Conservation (phyloP, 2,113 vertebrate genomes). For the Genyomyrus donnyi region DNA sequence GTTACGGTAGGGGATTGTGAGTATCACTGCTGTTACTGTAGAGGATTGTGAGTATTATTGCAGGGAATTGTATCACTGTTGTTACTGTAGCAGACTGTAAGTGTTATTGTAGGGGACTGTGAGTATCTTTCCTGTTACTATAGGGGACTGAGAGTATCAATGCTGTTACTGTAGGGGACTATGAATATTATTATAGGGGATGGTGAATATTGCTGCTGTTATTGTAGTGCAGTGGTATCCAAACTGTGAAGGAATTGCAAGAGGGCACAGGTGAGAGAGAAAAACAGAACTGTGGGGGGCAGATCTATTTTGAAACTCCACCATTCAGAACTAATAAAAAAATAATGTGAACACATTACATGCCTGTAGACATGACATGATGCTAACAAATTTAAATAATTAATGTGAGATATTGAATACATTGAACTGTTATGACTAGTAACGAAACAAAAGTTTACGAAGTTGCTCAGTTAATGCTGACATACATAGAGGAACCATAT, state of each 20-base stretch:
- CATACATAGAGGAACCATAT: not conserved
- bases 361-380: not conserved
- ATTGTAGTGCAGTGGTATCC: not conserved
- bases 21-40: not conserved
- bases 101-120: not conserved
- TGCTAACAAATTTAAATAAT: not conserved
- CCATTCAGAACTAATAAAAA: not conserved
- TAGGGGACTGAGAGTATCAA: not conserved
- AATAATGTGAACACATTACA: not conserved
- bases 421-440: not conserved
- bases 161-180: not conserved
- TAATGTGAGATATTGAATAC: not conserved
- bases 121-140: not conserved
- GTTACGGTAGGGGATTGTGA: not conserved
- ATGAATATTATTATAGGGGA: not conserved
- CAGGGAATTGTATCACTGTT: not conserved
- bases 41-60: not conserved
- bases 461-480: not conserved
- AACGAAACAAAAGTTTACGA: not conserved
- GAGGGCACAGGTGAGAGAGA: not conserved
- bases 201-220: not conserved
- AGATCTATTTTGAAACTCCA: not conserved
- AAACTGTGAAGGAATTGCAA: not conserved
- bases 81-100: not conserved
- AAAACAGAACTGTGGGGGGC: not conserved